phyloP scores from a whole-genome alignment of 2,797 vertebrate species.

The Microchirus variegatus region DNA sequence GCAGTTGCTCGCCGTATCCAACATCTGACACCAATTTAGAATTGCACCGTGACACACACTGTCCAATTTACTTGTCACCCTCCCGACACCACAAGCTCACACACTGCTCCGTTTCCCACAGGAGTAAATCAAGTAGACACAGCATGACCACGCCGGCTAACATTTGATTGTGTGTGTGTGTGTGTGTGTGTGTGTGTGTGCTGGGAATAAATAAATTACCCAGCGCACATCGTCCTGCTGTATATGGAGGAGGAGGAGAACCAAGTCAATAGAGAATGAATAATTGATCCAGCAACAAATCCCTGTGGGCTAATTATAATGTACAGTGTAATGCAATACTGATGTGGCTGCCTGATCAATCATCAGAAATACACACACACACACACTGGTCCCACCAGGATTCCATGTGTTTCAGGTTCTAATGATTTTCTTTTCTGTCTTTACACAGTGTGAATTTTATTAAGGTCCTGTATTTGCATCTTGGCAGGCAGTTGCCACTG shows the following conservation, averaged over 20 bases:
- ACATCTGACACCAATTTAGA: conserved; percentile 61
- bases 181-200: conserved; percentile 19
- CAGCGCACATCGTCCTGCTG: conserved; percentile 24
- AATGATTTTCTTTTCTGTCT: conserved; percentile 3
- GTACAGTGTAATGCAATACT: conserved; percentile 44
- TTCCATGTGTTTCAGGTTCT: not conserved
- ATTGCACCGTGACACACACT: conserved; percentile 14
- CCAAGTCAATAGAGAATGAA: conserved; percentile 69
- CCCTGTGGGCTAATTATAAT: conserved; percentile 58
- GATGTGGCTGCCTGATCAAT: conserved; percentile 36
- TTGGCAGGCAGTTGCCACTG: not conserved
- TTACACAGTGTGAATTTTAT: not conserved
- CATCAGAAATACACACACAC: conserved; percentile 25
- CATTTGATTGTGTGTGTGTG: conserved; percentile 24
- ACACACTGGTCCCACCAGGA: conserved; percentile 11
- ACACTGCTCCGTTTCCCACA: conserved; percentile 15
- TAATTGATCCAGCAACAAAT: conserved; percentile 71
- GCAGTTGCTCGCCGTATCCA: conserved; percentile 14
- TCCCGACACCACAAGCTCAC: conserved; percentile 25
- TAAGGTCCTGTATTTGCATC: conserved; percentile 9
- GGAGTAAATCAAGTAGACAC: conserved; percentile 54
- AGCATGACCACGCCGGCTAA: conserved; percentile 37
- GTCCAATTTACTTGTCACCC: conserved; percentile 55
- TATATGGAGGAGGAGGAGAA: conserved; percentile 25
- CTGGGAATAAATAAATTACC: conserved; percentile 48